A percentile compares a stretch with the other conserved stretches of the same genome.
Conservation (phyloP, 2,797 vertebrate species). For the Mastacembelus armatus region DNA sequence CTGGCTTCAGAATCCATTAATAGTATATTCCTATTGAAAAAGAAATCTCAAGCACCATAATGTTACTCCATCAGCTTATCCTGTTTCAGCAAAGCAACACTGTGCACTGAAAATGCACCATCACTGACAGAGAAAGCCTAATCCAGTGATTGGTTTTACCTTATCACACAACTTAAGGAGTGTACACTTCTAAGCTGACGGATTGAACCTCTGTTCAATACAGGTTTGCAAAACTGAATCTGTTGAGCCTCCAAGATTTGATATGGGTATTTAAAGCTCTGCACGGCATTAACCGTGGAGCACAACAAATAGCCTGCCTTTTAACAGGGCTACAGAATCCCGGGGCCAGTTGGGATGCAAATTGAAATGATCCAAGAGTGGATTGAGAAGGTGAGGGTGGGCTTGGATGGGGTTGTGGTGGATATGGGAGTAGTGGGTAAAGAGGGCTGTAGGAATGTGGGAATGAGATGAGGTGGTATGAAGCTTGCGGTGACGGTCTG, state of each 20-base stretch:
- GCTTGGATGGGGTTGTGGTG: conserved; percentile 66
- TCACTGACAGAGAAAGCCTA: conserved; percentile 81
- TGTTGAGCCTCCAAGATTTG: conserved; percentile 90
- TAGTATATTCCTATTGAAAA: conserved; percentile 70
- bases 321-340: conserved; percentile 85
- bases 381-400: conserved; percentile 82
- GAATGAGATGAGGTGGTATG: conserved; percentile 57
- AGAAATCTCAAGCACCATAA: conserved; percentile 72
- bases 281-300: conserved; percentile 86
- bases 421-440: conserved; percentile 56
- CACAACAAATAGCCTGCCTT: conserved; percentile 90
- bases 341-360: conserved; percentile 85
- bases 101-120: conserved; percentile 70
- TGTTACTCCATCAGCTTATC: conserved; percentile 79
- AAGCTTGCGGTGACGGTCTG: conserved; percentile 59
- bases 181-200: conserved; percentile 89
- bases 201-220: conserved; percentile 90
- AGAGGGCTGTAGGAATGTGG: conserved; percentile 54
- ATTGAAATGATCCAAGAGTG: conserved; percentile 87
- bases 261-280: conserved; percentile 91
- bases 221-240: conserved; percentile 91
- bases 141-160: conserved; percentile 90
- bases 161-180: conserved; percentile 89
- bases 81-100: conserved; percentile 72
- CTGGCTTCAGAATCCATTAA: conserved; percentile 73